Percentiles rank a stretch among this genome's conserved stretches.
phyloP scores from a whole-genome alignment of 2,888 invertebrate species.

The Xestoiulus laeticollis region DNA sequence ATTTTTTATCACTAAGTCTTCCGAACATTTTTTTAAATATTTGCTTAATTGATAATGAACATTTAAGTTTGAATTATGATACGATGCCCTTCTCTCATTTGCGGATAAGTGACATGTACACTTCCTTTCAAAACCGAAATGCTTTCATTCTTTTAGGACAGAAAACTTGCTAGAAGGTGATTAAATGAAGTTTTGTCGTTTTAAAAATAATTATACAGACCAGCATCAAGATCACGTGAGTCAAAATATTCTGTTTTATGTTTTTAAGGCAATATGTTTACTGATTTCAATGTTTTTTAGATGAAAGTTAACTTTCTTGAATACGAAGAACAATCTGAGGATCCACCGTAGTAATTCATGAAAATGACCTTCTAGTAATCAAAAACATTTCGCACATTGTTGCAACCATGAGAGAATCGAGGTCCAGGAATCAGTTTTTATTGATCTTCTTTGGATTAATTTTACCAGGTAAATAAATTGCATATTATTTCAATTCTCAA shows the following conservation, averaged over 20 bases:
- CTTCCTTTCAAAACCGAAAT: not conserved
- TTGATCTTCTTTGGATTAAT: not conserved
- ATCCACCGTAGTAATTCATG: not conserved
- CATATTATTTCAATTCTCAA: not conserved
- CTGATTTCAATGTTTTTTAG: not conserved
- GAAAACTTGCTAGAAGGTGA: too few species aligned
- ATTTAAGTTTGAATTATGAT: not conserved
- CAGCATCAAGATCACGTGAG: not conserved
- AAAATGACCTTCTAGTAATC: not conserved
- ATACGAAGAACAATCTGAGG: not conserved
- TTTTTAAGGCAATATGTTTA: not conserved
- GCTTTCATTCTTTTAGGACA: not conserved
- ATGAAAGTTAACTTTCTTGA: not conserved
- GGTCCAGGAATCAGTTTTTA: not conserved
- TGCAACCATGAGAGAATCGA: not conserved
- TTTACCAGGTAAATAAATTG: not conserved
- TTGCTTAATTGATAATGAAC: not conserved
- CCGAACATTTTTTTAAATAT: not conserved
- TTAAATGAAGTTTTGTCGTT: too few species aligned
- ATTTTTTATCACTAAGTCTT: not conserved
- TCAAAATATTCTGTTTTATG: not conserved
- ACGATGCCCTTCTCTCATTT: not conserved
- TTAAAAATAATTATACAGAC: not conserved
- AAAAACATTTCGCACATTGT: not conserved
- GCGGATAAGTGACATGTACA: not conserved